These are phyloP conservation scores for Hyperoplus immaculatus DNA, from an alignment of 2,797 vertebrate genomes.

Conservation along the genomic window DNA sequence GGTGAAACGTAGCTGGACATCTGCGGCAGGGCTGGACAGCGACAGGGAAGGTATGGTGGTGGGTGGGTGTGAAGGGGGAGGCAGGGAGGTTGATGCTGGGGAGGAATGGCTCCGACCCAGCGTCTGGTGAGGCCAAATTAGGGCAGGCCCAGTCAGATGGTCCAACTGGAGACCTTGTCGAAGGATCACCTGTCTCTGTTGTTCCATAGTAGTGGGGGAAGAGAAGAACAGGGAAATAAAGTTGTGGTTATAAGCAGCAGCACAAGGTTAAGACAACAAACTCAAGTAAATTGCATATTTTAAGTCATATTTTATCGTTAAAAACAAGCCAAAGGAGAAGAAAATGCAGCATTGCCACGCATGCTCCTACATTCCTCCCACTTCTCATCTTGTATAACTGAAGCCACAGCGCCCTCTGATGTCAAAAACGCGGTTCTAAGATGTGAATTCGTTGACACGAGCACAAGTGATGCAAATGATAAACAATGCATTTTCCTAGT, in stretches of 20 bases:
- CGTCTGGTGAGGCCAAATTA: slow-evolving; percentile 89
- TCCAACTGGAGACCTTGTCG: slow-evolving; percentile 90
- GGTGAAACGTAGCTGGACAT: slow-evolving; percentile 87
- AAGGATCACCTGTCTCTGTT: slow-evolving; percentile 87
- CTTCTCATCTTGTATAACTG: slow-evolving; percentile 22
- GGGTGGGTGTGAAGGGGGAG: slow-evolving; percentile 76
- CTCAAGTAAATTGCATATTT: slow-evolving; percentile 11
- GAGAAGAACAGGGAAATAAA: slow-evolving; percentile 24
- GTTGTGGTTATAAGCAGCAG: slow-evolving; percentile 9
- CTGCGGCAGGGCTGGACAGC: slow-evolving; percentile 74
- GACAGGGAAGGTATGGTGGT: slow-evolving; percentile 63
- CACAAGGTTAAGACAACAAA: slow-evolving; percentile 4
- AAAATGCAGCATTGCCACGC: slow-evolving; percentile 17
- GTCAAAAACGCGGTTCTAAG: slow-evolving; percentile 20
- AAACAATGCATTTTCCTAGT: not conserved
- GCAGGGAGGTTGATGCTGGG: slow-evolving; percentile 82
- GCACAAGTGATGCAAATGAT: not conserved
- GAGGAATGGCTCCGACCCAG: slow-evolving; percentile 90
- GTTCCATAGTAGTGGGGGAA: slow-evolving; percentile 71
- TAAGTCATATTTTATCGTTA: not conserved
- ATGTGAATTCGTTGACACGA: not conserved
- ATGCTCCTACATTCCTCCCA: slow-evolving; percentile 1
- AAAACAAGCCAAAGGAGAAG: slow-evolving; percentile 42
- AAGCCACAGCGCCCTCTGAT: slow-evolving; percentile 73
- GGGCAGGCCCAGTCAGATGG: slow-evolving; percentile 82